Conservation (phyloP, 1,140 invertebrate genomes). For the Oncopeltus fasciatus region DNA sequence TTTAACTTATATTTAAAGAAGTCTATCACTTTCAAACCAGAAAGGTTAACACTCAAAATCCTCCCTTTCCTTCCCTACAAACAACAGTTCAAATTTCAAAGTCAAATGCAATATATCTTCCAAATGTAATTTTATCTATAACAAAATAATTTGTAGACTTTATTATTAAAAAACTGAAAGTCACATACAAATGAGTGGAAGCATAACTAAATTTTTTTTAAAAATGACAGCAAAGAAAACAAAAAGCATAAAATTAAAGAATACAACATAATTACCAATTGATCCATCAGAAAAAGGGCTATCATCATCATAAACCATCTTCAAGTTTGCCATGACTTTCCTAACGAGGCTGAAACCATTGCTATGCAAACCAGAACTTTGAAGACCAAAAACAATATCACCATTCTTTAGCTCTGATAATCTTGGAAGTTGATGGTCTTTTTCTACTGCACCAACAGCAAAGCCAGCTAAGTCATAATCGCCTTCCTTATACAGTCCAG, state of each 20-base stretch:
- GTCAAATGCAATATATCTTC: no score
- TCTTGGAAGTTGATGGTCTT: conserved; percentile 54
- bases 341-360: conserved; percentile 93
- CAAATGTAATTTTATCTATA: no score
- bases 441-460: conserved; percentile 80
- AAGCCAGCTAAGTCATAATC: conserved; percentile 94
- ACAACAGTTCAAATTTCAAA: no score
- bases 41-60: no score
- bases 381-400: conserved; percentile 71
- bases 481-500: conserved; percentile 72
- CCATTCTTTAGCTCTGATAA: conserved; percentile 51
- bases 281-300: conserved; percentile 54
- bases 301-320: conserved; percentile 45
- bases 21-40: no score
- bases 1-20: no score
- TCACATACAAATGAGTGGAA: no score
- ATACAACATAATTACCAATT: conserved; percentile 24
- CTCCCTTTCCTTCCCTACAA: no score
- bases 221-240: neutral
- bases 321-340: conserved; percentile 57
- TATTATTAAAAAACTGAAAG: no score
- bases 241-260: neutral
- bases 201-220: neutral
- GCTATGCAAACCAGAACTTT: conserved; percentile 83
- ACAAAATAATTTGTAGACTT: neutral